phyloP scores from a whole-genome alignment of 2,888 invertebrate species.

The Caenorhabditis sp. region DNA sequence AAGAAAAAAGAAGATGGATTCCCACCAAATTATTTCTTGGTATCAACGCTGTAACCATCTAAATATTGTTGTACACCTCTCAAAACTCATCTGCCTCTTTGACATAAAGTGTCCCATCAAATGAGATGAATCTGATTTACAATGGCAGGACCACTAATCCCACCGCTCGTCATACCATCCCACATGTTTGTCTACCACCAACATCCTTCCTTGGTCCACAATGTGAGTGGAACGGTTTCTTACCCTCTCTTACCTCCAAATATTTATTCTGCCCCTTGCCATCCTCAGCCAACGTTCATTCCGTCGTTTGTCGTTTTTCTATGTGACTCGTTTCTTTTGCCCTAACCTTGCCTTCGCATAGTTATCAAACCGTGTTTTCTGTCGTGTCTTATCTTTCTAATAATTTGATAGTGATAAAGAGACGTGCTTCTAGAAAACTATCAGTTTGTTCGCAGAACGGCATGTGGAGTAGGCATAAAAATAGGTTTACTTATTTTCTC shows the following conservation, averaged over 20 bases:
- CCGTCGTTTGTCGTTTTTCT: neutral
- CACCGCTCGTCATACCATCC: neutral
- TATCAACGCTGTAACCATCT: no score
- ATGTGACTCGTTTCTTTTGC: neutral
- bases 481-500: no score
- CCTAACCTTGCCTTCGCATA: neutral
- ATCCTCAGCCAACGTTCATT: conserved; percentile 7
- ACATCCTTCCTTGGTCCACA: conserved; percentile 23
- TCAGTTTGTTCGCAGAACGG: neutral
- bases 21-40: no score
- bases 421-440: conserved; percentile 11
- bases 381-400: neutral
- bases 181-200: conserved; percentile 30
- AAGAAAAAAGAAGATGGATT: no score
- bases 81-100: no score
- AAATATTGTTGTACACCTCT: no score
- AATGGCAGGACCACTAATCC: no score
- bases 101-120: no score
- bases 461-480: no score
- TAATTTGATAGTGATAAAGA: conserved; percentile 21
- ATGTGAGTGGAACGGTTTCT: conserved; percentile 38
- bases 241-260: conserved; percentile 31
- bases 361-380: conserved; percentile 25
- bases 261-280: conserved; percentile 40
- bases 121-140: no score